Conservation (phyloP, 2,797 vertebrate species). For the Thaleichthys pacificus region DNA sequence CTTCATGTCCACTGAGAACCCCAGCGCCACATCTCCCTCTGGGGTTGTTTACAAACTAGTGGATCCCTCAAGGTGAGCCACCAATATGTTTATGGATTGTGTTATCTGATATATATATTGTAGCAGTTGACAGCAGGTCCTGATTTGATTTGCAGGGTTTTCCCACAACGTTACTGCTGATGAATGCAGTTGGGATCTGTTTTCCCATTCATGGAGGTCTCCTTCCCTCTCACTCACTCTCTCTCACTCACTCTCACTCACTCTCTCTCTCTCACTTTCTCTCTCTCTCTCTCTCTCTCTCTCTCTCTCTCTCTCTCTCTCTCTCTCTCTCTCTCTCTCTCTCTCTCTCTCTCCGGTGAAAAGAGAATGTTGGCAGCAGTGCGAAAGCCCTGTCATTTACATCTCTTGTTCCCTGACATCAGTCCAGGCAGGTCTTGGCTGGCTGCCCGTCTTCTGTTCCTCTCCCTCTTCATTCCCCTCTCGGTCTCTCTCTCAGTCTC, state of each 20-base stretch:
- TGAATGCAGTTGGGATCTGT: conserved; percentile 4
- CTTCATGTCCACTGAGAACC: conserved; percentile 89
- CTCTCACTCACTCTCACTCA: conserved; percentile 13
- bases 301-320: conserved; percentile 17
- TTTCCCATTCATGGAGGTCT: conserved; percentile 16
- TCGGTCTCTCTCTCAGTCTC: background rate
- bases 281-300: conserved; percentile 15
- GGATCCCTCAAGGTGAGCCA: conserved; percentile 89
- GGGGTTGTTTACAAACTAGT: conserved; percentile 93
- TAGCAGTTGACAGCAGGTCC: conserved; percentile 6
- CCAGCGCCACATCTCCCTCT: conserved; percentile 81
- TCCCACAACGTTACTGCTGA: conserved; percentile 4
- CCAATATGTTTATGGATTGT: conserved; percentile 9
- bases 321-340: conserved; percentile 20
- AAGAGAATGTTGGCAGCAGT: conserved; percentile 41
- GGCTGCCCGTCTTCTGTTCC: background rate
- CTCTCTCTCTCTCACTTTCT: conserved; percentile 18
- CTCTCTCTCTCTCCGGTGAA: conserved; percentile 15
- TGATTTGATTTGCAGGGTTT: conserved; percentile 19
- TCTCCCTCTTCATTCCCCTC: background rate
- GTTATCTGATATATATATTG: background rate
- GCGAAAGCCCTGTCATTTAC: conserved; percentile 37
- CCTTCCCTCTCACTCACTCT: conserved; percentile 14
- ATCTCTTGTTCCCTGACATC: conserved; percentile 35
- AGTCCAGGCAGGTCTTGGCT: conserved; percentile 27